Evolutionary conservation across 2,888 invertebrate species (phyloP), one percentile per base, ranked within the genome.

Genomic region (Alentia gelatinosa): DNA sequence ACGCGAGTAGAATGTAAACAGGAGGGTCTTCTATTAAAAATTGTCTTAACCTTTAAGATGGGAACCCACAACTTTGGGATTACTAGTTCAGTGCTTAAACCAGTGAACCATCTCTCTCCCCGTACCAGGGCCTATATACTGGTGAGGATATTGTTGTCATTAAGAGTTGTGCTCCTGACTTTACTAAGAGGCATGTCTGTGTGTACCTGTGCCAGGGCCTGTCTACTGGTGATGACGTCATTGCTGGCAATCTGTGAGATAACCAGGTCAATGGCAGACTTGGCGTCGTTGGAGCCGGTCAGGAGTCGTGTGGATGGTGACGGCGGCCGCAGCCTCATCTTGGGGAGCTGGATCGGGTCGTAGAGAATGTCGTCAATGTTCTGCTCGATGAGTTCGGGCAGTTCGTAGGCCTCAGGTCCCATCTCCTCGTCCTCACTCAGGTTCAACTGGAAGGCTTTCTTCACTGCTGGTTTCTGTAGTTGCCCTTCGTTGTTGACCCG

Each of bases 381-480:
- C 83, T 93, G 93, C 68, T 95, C 93, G 5, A 95, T 93, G n/a
- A 95, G 93, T 40, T 94, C 92, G 3, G 94, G 94, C 91, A 93
- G 91, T 9, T 92, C 92, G 37, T 90, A 89, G 23, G 68, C 88
- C 26, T 91, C 92, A 1, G 83, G 37, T 5, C 68, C 63, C 12
- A 26, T 30, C 26, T 92, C 93, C 23, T 90, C 91, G n/a, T 94
- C 94, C 42, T 95, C 86, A 30, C 47, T 95, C 68, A 96, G 92
- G 95, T 98, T 98, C 86, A 98, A 96, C 0, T 97, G 97, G 96
- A 98, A 98, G 37, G 98, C 68, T 23, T 86, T 86, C 86, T 86
- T 86, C 42, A 86, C 86, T 26, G 42, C 30, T 7, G 42, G 30
- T 30, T 30, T 42, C 15, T 19, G 30, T 79, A 7, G 33, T 5